A percentile compares a stretch with the other conserved stretches of the same genome.
These are phyloP conservation scores for Oreochromis niloticus DNA, from an alignment of 2,113 vertebrate genomes.

Conservation along the genomic window DNA sequence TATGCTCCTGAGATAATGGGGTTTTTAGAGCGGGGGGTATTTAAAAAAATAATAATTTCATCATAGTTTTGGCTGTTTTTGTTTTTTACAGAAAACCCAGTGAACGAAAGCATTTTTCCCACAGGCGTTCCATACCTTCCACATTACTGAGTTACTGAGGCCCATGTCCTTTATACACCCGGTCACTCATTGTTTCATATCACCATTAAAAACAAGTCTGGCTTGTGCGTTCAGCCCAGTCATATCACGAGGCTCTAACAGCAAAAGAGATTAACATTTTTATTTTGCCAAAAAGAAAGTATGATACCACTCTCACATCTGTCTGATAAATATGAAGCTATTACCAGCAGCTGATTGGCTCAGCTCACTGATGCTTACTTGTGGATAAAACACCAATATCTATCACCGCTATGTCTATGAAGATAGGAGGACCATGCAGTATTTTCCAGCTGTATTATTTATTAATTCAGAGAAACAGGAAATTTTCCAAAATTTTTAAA, in stretches of 20 bases:
- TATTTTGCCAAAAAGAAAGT: neutral
- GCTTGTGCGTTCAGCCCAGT: neutral
- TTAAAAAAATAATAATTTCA: neutral
- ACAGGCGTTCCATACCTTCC: conserved; percentile 40
- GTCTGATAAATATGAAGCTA: neutral
- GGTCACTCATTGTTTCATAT: neutral
- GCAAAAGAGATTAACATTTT: neutral
- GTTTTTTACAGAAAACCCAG: neutral
- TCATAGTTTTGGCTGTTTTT: neutral
- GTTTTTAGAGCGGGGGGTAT: neutral
- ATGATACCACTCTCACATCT: neutral
- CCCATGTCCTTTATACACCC: neutral
- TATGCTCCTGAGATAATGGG: neutral
- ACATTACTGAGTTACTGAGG: neutral
- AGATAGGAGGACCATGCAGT: neutral
- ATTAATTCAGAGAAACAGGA: neutral
- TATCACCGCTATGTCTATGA: neutral
- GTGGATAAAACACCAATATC: neutral
- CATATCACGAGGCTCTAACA: neutral
- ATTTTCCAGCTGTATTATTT: neutral
- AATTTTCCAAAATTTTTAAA: neutral
- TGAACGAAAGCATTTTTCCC: neutral
- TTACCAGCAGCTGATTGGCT: neutral
- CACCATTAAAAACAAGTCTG: neutral
- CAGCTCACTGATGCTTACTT: neutral